These are phyloP conservation scores for Xanthia togata DNA, from an alignment of 2,888 invertebrate species.

Conservation along the genomic window DNA sequence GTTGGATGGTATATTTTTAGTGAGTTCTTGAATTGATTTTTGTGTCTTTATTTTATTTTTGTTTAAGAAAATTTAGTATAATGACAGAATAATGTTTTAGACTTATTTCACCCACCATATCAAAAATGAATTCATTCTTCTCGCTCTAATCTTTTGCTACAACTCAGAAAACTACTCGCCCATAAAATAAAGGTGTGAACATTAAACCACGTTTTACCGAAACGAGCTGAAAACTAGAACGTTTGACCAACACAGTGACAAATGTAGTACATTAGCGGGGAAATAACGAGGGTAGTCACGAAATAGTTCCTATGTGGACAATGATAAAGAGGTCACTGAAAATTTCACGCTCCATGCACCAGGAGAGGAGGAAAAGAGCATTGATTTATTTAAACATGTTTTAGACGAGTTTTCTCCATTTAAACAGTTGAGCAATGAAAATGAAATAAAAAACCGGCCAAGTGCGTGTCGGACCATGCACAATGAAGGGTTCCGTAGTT, in stretches of 20 bases:
- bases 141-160: constrained; percentile 30
- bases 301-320: constrained; percentile 68
- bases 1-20: constrained; percentile 41
- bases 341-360: constrained; percentile 51
- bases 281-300: constrained; percentile 65
- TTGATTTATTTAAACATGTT: constrained; percentile 47
- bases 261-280: constrained; percentile 66
- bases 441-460: too few relatives aligned
- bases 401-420: constrained; percentile 11
- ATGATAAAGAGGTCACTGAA: constrained; percentile 62
- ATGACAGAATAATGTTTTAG: not conserved
- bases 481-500: too few relatives aligned
- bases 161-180: constrained; percentile 29
- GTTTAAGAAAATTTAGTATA: not conserved
- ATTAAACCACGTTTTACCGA: constrained; percentile 59
- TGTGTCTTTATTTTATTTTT: not conserved
- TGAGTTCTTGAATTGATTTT: constrained; percentile 38
- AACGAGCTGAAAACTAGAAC: constrained; percentile 67
- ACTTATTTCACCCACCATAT: not conserved
- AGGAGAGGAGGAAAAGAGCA: constrained; percentile 27
- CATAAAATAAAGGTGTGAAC: constrained; percentile 57
- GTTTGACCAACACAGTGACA: constrained; percentile 66
- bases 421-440: constrained; percentile 6
- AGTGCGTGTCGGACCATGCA: too few relatives aligned
- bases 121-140: constrained; percentile 5